Evolutionary conservation across 2,113 vertebrate genomes (phyloP).

Genomic region (Poeciliopsis occidentalis): DNA sequence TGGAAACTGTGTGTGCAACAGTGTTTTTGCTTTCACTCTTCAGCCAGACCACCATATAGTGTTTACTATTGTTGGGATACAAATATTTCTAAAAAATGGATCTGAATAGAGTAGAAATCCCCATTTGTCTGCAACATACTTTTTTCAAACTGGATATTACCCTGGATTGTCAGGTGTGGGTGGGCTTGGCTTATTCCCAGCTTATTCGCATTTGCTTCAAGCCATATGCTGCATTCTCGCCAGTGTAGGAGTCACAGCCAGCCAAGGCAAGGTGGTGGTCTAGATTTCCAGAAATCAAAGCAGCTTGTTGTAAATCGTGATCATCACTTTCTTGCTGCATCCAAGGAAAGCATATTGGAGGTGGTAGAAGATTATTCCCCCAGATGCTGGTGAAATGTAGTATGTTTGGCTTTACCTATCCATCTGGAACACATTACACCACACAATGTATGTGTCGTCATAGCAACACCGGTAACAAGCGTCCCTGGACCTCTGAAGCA

Average conservation of each 20-base stretch:
- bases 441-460: conserved; percentile 54
- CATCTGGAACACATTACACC: conserved; percentile 72
- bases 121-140: conserved; percentile 30
- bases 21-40: conserved; percentile 34
- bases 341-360: conserved; percentile 75
- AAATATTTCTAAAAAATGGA: conserved; percentile 40
- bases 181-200: conserved; percentile 73
- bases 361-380: conserved; percentile 68
- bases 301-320: conserved; percentile 71
- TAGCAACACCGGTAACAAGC: conserved; percentile 56
- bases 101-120: conserved; percentile 41
- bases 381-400: conserved; percentile 65
- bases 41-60: conserved; percentile 51
- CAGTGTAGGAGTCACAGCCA: conserved; percentile 63
- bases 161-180: conserved; percentile 72
- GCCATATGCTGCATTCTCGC: conserved; percentile 62
- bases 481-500: conserved; percentile 26
- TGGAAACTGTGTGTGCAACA: conserved; percentile 55
- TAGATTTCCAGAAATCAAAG: conserved; percentile 74
- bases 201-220: conserved; percentile 66
- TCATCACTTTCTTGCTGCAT: conserved; percentile 72
- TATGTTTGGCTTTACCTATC: conserved; percentile 72
- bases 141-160: conserved; percentile 46
- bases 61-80: conserved; percentile 54
- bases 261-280: conserved; percentile 75